Percentiles rank a stretch among this genome's conserved stretches.
Conservation (phyloP, 2,888 invertebrate genomes). For the Diarsia rubi region DNA sequence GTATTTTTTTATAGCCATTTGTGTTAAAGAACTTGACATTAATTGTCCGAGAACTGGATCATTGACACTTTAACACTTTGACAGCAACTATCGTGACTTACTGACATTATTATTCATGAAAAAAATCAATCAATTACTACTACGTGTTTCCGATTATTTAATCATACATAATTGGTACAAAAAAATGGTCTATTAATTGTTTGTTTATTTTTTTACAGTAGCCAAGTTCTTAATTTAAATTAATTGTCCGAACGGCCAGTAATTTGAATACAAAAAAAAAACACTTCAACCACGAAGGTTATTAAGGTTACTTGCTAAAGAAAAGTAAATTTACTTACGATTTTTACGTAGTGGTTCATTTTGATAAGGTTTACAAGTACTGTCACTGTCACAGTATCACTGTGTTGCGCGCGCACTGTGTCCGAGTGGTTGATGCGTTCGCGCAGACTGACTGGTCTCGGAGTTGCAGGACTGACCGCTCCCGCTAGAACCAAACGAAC, state of each 20-base stretch:
- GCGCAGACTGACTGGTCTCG: slow-evolving; percentile 78
- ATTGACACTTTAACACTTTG: slow-evolving; percentile 59
- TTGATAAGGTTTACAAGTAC: slow-evolving; percentile 68
- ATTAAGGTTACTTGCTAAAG: slow-evolving; percentile 22
- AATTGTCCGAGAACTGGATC: slow-evolving; percentile 62
- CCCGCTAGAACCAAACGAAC: slow-evolving; percentile 84
- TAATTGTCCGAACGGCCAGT: slow-evolving; percentile 16
- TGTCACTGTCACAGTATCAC: slow-evolving; percentile 85
- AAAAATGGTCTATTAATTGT: slow-evolving; percentile 12
- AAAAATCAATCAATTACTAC: slow-evolving; percentile 28
- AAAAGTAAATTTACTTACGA: slow-evolving; percentile 78
- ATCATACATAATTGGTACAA: neutral
- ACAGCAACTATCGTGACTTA: slow-evolving; percentile 30
- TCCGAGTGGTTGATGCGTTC: slow-evolving; percentile 78
- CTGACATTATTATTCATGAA: slow-evolving; percentile 33
- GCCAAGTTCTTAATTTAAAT: slow-evolving; percentile 27
- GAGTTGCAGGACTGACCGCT: slow-evolving; percentile 75
- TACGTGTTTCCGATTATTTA: slow-evolving; percentile 45
- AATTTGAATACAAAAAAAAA: slow-evolving; percentile 21
- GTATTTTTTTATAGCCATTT: slow-evolving; percentile 49
- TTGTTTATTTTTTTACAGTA: slow-evolving; percentile 33
- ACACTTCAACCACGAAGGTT: slow-evolving; percentile 19
- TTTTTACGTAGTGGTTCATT: slow-evolving; percentile 86
- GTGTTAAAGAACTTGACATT: slow-evolving; percentile 71
- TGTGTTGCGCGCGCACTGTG: slow-evolving; percentile 77